A percentile compares a stretch with the other conserved stretches of the same genome.
phyloP scores from a whole-genome alignment of 2,888 invertebrate species.

The Eristalis tenax region DNA sequence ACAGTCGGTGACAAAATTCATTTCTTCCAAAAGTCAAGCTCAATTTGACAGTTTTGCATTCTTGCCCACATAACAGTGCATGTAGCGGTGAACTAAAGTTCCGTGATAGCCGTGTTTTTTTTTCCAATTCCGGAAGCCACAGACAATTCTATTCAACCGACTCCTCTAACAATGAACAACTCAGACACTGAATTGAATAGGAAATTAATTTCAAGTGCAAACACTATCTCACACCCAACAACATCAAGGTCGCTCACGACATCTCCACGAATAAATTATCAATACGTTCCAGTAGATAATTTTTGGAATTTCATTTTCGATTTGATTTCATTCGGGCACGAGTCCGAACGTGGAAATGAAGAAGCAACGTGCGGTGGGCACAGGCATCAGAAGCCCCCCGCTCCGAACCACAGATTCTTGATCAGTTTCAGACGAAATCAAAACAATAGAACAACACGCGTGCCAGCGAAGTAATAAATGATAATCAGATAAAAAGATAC shows the following conservation, averaged over 20 bases:
- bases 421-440: neutral
- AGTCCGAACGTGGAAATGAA: neutral
- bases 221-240: constrained; percentile 18
- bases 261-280: constrained; percentile 23
- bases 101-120: too few relatives aligned
- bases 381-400: neutral
- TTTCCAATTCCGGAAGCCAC: neutral
- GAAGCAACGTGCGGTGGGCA: neutral
- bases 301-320: neutral
- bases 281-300: neutral
- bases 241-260: constrained; percentile 26
- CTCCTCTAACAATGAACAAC: neutral
- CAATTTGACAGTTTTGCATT: too few relatives aligned
- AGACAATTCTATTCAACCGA: neutral
- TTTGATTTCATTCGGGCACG: neutral
- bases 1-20: too few relatives aligned
- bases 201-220: constrained; percentile 25
- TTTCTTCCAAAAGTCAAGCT: too few relatives aligned
- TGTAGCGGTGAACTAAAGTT: too few relatives aligned
- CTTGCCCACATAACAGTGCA: too few relatives aligned
- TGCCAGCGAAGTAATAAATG: constrained; percentile 23
- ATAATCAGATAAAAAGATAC: constrained; percentile 40
- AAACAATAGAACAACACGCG: neutral
- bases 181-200: neutral
- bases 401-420: too few relatives aligned